Evolutionary conservation across 1,140 invertebrate species (phyloP), one percentile per base, ranked within the genome.

Genomic region (Gryon sp.): DNA sequence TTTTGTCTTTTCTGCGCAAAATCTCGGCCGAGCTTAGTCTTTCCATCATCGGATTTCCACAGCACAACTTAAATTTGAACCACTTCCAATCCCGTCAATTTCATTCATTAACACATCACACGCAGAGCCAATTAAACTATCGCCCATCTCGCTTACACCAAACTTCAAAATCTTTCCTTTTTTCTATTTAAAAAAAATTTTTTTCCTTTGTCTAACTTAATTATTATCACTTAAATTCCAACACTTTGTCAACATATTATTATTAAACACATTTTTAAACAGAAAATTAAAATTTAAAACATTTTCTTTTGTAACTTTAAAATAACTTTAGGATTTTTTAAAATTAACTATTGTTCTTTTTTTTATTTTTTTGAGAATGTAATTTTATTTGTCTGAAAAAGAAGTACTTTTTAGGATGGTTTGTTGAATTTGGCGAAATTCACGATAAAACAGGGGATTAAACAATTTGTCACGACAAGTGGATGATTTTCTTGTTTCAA

Each of bases 11-110:
- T 26, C 86, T 81, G 4, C 84, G 79, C 72, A 82, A 72, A 79
- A 78, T 52, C 69, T 90, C 90, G 28, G 88, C 86, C 2, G 87
- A 80, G 53, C 83, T 87, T 5, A 89, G 72, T 40, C 85, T 86
- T 59, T 90, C 89, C 82, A 86, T 85, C n/a, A 24, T 76, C 18
- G 36, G 55, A 53, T 36, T 72, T 60, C 2, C 50, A 40, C 48
- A 11, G 28, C 2, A 18, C 26, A 34, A 45, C 26, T 36, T 12
- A 30, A 15, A 45, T 52, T 74, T 74, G 70, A 74, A 75, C 15
- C 55, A 68, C 46, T 48, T 68, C 63, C 72, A 75, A 75, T 0
- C 20, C 15, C 24, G 30, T 68, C 46, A 60, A 41, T 40, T 66
- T 55, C 62, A 68, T 75, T 68, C 62, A 75, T 62, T 55, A 68